Evolutionary conservation across 2,113 vertebrate genomes (phyloP).

Genomic region (Egretta garzetta): DNA sequence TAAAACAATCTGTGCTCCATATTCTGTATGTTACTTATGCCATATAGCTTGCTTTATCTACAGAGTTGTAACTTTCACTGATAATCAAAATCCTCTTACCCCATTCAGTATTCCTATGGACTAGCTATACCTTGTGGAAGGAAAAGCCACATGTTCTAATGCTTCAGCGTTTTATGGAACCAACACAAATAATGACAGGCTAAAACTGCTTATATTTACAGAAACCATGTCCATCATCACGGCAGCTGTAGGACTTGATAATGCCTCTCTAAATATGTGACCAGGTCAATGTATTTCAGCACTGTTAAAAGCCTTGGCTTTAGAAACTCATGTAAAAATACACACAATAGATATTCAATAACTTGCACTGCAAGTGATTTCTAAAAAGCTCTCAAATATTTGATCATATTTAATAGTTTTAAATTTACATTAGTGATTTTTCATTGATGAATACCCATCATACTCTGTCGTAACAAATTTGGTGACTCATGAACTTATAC

Average conservation of each 20-base stretch:
- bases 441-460: rapidly evolving
- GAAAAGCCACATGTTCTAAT: not conserved
- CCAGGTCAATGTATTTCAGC: not conserved
- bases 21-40: not conserved
- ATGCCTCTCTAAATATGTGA: not conserved
- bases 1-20: constrained; percentile 6
- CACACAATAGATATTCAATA: not conserved
- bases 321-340: not conserved
- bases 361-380: not conserved
- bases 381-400: not conserved
- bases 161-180: not conserved
- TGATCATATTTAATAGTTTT: not conserved
- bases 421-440: not conserved
- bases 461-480: not conserved
- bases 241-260: not conserved
- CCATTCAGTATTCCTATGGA: not conserved
- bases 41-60: not conserved
- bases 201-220: not conserved
- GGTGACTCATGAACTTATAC: not conserved
- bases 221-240: rapidly evolving
- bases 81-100: not conserved
- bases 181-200: not conserved
- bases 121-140: not conserved
- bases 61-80: not conserved
- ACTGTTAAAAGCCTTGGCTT: not conserved